phyloP scores from a whole-genome alignment of 2,113 vertebrate species.

The Cyprinodon variegatus region DNA sequence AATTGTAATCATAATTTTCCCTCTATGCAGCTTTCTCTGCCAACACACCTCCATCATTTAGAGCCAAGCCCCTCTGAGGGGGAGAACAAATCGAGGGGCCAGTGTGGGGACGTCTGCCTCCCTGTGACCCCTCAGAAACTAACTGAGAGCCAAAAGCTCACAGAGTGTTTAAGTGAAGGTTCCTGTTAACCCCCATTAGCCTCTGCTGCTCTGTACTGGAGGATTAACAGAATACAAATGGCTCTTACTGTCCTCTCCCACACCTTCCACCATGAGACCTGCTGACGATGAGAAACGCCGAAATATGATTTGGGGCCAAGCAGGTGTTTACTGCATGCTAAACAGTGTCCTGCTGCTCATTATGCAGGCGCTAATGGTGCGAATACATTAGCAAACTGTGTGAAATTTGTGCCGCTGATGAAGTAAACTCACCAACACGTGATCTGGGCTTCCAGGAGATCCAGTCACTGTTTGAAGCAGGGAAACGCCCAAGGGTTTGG shows the following conservation, averaged over 20 bases:
- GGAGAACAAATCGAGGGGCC: slow-evolving; percentile 31
- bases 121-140: slow-evolving; percentile 36
- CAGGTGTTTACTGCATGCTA: slow-evolving; percentile 72
- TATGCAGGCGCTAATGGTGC: slow-evolving; percentile 48
- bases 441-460: slow-evolving; percentile 49
- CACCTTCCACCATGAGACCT: slow-evolving; percentile 30
- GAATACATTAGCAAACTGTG: slow-evolving; percentile 47
- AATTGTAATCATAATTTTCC: slow-evolving; percentile 7
- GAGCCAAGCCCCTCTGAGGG: slow-evolving; percentile 3
- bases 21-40: background rate
- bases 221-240: slow-evolving; percentile 75
- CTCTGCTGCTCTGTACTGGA: slow-evolving; percentile 52
- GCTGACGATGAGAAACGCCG: slow-evolving; percentile 54
- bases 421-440: slow-evolving; percentile 27
- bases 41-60: slow-evolving; percentile 17
- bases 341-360: slow-evolving; percentile 61
- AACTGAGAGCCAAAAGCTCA: slow-evolving; percentile 25
- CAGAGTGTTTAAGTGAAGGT: slow-evolving; percentile 59
- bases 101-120: slow-evolving; percentile 33
- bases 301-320: slow-evolving; percentile 57
- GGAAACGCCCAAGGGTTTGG: slow-evolving; percentile 38
- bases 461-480: slow-evolving; percentile 35
- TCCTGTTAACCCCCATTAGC: slow-evolving; percentile 77
- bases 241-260: slow-evolving; percentile 26
- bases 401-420: slow-evolving; percentile 29